phyloP scores from a whole-genome alignment of 2,888 invertebrate genomes.

The Plutella xylostella region DNA sequence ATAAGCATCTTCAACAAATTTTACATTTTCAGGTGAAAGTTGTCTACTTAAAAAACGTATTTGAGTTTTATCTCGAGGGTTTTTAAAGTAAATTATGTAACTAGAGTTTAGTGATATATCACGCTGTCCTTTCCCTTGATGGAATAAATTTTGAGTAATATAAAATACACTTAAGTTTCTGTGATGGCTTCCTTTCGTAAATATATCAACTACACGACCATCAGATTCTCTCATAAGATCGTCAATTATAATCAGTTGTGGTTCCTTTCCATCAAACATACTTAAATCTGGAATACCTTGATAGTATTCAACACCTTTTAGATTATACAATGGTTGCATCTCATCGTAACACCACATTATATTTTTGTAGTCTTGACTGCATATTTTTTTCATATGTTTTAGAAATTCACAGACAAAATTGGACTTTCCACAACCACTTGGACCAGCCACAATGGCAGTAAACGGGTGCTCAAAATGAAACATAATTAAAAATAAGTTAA shows the following conservation, averaged over 20 bases:
- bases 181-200: slow-evolving; percentile 22
- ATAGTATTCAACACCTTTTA: slow-evolving; percentile 18
- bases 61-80: slow-evolving; percentile 22
- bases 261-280: slow-evolving; percentile 22
- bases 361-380: slow-evolving; percentile 6
- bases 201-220: slow-evolving; percentile 24
- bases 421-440: slow-evolving; percentile 23
- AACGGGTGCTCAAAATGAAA: slow-evolving; percentile 17
- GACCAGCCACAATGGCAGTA: slow-evolving; percentile 20
- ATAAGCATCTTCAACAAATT: slow-evolving; percentile 23
- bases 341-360: slow-evolving; percentile 15
- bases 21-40: slow-evolving; percentile 21
- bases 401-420: slow-evolving; percentile 17
- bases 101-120: slow-evolving; percentile 21
- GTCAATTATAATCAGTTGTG: slow-evolving; percentile 23
- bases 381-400: slow-evolving; percentile 11
- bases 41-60: slow-evolving; percentile 20
- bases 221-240: slow-evolving; percentile 26
- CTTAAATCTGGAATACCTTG: slow-evolving; percentile 24
- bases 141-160: slow-evolving; percentile 24
- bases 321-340: slow-evolving; percentile 20
- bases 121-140: slow-evolving; percentile 21
- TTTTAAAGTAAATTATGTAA: slow-evolving; percentile 24
- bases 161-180: slow-evolving; percentile 25
- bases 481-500: neutral